Evolutionary conservation across 2,113 vertebrate species (phyloP), one percentile per base, ranked within the genome.

Genomic region (Barbus barbus): DNA sequence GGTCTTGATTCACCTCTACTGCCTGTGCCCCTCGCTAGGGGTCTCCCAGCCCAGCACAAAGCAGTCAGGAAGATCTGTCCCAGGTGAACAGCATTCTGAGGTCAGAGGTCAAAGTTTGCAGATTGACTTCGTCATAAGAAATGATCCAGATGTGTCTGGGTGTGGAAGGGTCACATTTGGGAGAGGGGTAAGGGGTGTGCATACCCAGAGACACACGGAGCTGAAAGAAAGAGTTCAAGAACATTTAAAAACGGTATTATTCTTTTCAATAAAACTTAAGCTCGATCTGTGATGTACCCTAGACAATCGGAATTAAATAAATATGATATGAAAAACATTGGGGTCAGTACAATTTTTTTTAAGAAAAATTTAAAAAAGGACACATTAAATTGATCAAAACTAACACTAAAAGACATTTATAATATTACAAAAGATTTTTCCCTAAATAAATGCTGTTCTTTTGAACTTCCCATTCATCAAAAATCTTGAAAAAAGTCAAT

Each of bases 161-260:
- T 91, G 90, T 89, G 86, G 89, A 78, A 84, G 87, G 87, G 78
- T 65, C 82, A 58, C 78, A 76, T 38, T 76, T 78, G 78, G 46
- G 44, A 33, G 36, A 36, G 75, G 38, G 38, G 3, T 61, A 60
- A 16, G 44, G 78, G 31, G 46, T 83, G 60, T 89, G 89, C 89
- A 93, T 87, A 93, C 91, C 90, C 63, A 90, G 91, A 91, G 91
- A 88, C 90, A 92, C 92, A 91, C 85, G 87, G 90, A 89, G 89
- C 87, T 69, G 78, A 65, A 33, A 73, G 56, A 75, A 28, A 22
- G 28, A 85, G 48, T 69, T 11, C 1, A 79, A 1, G 12, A 20
- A 11, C 24, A 31, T 33, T 48, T 46, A 16, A 28, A 31, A n/a
- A 61, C 5, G 0, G 8, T 38, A 53, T 36, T 38, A 16, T 60